phyloP scores from a whole-genome alignment of 2,888 invertebrate species.

The Chrysodeixis includens region DNA sequence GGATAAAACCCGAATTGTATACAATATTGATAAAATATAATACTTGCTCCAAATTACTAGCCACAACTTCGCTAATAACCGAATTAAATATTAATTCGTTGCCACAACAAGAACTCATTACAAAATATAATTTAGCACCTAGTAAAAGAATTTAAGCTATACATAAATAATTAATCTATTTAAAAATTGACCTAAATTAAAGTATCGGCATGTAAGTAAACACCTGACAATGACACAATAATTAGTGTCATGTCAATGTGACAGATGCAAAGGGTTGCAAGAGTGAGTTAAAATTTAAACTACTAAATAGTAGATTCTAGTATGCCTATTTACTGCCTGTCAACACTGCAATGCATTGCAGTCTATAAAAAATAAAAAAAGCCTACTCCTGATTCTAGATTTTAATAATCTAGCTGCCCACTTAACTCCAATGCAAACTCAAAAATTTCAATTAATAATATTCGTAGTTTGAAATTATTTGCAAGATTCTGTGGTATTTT shows the following conservation, averaged over 20 bases:
- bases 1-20: conserved; percentile 67
- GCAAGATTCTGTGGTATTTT: too few species aligned
- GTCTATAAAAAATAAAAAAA: too few species aligned
- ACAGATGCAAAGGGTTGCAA: conserved; percentile 39
- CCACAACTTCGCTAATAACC: conserved; percentile 79
- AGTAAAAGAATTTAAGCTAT: conserved; percentile 53
- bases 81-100: conserved; percentile 82
- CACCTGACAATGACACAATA: conserved; percentile 77
- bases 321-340: too few species aligned
- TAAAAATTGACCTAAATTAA: conserved; percentile 78
- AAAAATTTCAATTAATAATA: too few species aligned
- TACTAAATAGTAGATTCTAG: background rate
- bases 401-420: too few species aligned
- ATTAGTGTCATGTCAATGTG: conserved; percentile 60
- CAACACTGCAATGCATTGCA: too few species aligned
- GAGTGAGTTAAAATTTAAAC: background rate
- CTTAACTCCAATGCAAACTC: too few species aligned
- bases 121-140: conserved; percentile 64
- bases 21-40: conserved; percentile 72
- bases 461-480: too few species aligned
- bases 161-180: conserved; percentile 39
- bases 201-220: conserved; percentile 72
- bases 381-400: too few species aligned
- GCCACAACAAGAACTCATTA: conserved; percentile 87
- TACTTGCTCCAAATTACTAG: conserved; percentile 76